Base-by-base conservation (phyloP, 2,797 vertebrate genomes). In the Danio tinwini region DNA sequence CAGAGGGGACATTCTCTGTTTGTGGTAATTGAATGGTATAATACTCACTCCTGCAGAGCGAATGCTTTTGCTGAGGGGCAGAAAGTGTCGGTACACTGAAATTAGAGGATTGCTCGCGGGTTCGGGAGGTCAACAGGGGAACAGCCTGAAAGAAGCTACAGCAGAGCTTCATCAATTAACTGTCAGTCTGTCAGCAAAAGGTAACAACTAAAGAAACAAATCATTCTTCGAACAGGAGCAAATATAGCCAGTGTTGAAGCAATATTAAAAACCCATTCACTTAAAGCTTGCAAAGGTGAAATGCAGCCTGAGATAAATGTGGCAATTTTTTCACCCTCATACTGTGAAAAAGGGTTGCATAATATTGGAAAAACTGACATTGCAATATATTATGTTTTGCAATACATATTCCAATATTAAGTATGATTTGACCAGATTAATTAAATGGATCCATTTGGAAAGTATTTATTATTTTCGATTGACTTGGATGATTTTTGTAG, bases 191-290 rank as follows among this genome's bases (percentile, higher is more conserved):
- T 82, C 76, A 74, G 13, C 40, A 4, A 21, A 37, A 82, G 70
- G n/a, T 74, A 68, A 78, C 42, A 71, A 67, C 45, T 65, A 67
- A 62, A 17, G 78, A 74, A 82, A 69, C 70, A 74, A 39, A 53
- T 21, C 55, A 17, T 39, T 47, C 17, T 7, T 61, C 9, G 7
- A 62, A 56, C 16, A 45, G 7, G 0, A 58, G 61, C 52, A 65
- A 59, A 73, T 56, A 68, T 8, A 78, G 53, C 45, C 67, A 42
- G 42, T 44, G 69, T 13, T 6, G 6, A 65, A 61, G 42, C 56
- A 50, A 56, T 42, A 50, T 47, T 73, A 21, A 40, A 72, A 59
- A 53, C 5, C 0, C 10, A 67, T 58, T 67, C 2, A 16, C 14
- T 55, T n/a, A 1, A 10, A 13, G 16, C 40, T 47, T 45, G 40